Conservation (phyloP, 2,888 invertebrate species). For the Hirtodrosophila duncani region DNA sequence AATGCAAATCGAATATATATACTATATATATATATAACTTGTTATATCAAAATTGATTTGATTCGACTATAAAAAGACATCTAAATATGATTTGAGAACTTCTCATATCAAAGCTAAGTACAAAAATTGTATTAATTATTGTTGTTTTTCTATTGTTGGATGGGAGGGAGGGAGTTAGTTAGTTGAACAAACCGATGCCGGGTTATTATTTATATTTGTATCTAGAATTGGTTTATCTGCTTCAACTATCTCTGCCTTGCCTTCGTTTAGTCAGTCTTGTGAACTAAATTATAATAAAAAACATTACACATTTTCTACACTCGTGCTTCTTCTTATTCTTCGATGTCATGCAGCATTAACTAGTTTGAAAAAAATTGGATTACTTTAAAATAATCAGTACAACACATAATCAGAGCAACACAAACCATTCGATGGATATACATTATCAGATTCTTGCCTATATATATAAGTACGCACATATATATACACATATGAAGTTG, state of each 20-base stretch:
- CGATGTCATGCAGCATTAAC: slow-evolving; percentile 31
- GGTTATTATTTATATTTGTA: slow-evolving; percentile 23
- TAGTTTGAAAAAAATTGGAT: slow-evolving; percentile 12
- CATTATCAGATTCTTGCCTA: too few species aligned
- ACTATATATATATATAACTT: slow-evolving; percentile 7
- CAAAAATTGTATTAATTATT: slow-evolving; percentile 37
- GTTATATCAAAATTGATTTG: slow-evolving; percentile 29
- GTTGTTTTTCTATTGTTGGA: slow-evolving; percentile 42
- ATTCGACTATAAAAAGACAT: too few species aligned
- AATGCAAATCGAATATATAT: too few species aligned
- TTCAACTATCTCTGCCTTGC: too few species aligned
- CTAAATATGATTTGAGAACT: slow-evolving; percentile 36
- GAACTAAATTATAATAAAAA: slow-evolving; percentile 1
- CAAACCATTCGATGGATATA: slow-evolving; percentile 42
- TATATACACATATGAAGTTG: too few species aligned
- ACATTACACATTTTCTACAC: neutral
- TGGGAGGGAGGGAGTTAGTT: slow-evolving; percentile 5
- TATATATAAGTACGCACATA: too few species aligned
- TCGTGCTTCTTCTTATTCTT: slow-evolving; percentile 5
- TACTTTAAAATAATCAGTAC: slow-evolving; percentile 4
- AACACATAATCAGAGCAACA: slow-evolving; percentile 17
- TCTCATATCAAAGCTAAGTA: slow-evolving; percentile 51
- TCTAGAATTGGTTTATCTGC: slow-evolving; percentile 14
- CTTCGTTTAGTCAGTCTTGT: slow-evolving; percentile 66
- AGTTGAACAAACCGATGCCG: slow-evolving; percentile 30